Evolutionary conservation across 2,113 vertebrate species (phyloP).

Genomic region (Hemiprocne comata): DNA sequence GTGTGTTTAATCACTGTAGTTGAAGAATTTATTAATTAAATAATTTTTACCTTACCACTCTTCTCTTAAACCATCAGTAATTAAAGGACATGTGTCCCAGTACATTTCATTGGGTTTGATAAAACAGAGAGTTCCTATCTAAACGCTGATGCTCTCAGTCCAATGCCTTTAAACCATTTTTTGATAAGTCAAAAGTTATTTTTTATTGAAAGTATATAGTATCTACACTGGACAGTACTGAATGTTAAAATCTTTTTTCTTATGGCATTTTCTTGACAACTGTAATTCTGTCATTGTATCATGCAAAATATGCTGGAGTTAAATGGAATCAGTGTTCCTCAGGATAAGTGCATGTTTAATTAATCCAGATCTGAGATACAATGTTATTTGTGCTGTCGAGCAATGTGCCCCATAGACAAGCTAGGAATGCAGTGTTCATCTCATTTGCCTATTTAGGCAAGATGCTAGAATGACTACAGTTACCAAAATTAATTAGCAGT

Average conservation of each 20-base stretch:
- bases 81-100: neutral
- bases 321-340: neutral
- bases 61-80: neutral
- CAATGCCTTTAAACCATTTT: neutral
- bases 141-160: neutral
- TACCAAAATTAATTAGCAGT: neutral
- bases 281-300: neutral
- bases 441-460: neutral
- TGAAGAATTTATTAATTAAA: neutral
- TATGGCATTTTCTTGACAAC: neutral
- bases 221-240: neutral
- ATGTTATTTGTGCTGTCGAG: neutral
- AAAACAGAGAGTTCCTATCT: neutral
- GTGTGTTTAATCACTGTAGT: neutral
- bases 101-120: neutral
- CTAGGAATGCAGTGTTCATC: neutral
- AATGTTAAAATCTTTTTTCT: neutral
- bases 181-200: neutral
- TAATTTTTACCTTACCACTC: neutral
- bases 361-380: neutral
- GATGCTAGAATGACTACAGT: neutral
- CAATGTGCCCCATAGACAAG: neutral
- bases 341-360: fast-evolving
- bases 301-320: neutral
- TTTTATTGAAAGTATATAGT: neutral